phyloP scores from a whole-genome alignment of 2,888 invertebrate genomes.

The Sepiola atlantica region DNA sequence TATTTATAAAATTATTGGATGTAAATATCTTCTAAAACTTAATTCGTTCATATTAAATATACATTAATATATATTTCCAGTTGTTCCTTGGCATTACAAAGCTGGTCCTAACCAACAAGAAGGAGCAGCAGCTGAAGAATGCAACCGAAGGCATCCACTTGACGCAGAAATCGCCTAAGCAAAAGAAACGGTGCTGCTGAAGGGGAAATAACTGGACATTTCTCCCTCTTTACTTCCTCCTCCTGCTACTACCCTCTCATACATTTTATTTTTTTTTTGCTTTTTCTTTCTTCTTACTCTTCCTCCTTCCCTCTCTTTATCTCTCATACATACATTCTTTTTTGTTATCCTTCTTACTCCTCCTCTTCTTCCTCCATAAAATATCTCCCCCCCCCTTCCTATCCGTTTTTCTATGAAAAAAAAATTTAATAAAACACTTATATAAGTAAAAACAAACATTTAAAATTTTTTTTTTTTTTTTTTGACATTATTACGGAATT shows the following conservation, averaged over 20 bases:
- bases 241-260: not conserved
- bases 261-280: not conserved
- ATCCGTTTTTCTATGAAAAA: too few species aligned
- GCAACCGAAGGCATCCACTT: slow-evolving; percentile 53
- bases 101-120: slow-evolving; percentile 89
- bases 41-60: too few species aligned
- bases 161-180: slow-evolving; percentile 42
- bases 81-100: slow-evolving; percentile 84
- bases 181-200: slow-evolving; percentile 51
- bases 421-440: too few species aligned
- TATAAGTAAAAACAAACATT: too few species aligned
- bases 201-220: not conserved
- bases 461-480: too few species aligned
- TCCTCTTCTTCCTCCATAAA: too few species aligned
- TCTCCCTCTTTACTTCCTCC: not conserved
- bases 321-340: not conserved
- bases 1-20: too few species aligned
- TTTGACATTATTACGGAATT: too few species aligned
- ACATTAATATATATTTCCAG: too few species aligned
- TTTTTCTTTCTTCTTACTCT: not conserved
- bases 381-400: too few species aligned
- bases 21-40: too few species aligned
- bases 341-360: too few species aligned
- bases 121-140: slow-evolving; percentile 73
- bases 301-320: not conserved